phyloP scores from a whole-genome alignment of 2,113 vertebrate species.

The Ceuthmochares aereus region DNA sequence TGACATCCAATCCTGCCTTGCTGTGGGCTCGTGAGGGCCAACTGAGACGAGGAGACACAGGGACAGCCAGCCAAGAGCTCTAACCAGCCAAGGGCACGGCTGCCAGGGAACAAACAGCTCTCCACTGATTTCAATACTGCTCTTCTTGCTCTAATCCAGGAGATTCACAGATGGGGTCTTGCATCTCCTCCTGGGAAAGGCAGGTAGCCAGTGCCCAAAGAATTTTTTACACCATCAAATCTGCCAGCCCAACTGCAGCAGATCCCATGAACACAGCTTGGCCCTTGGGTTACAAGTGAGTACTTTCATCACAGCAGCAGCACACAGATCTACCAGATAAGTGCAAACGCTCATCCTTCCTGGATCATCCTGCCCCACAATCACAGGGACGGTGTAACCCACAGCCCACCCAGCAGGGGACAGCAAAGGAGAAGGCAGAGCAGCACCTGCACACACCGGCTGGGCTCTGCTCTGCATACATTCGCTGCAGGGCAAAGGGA shows the following conservation, averaged over 20 bases:
- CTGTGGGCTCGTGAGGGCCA: accelerated
- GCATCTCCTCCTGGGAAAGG: background rate
- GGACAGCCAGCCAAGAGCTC: background rate
- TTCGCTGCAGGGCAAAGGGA: background rate
- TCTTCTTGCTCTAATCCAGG: background rate
- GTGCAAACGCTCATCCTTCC: background rate
- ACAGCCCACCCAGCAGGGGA: background rate
- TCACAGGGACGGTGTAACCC: background rate
- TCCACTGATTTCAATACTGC: background rate
- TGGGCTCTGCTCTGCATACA: background rate
- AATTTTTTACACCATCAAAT: background rate
- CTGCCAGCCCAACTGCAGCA: background rate
- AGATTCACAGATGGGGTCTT: background rate
- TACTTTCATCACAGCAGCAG: no score
- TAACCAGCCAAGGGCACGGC: background rate
- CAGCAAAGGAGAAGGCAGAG: background rate
- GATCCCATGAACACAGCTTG: background rate
- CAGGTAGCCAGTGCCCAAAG: background rate
- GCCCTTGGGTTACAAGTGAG: background rate
- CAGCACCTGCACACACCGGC: accelerated
- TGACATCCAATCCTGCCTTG: background rate
- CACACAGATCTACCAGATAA: background rate
- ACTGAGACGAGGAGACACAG: accelerated
- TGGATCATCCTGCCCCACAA: background rate
- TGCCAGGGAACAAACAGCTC: background rate